Conservation (phyloP, 2,113 vertebrate genomes). For the Toxostoma redivivum region DNA sequence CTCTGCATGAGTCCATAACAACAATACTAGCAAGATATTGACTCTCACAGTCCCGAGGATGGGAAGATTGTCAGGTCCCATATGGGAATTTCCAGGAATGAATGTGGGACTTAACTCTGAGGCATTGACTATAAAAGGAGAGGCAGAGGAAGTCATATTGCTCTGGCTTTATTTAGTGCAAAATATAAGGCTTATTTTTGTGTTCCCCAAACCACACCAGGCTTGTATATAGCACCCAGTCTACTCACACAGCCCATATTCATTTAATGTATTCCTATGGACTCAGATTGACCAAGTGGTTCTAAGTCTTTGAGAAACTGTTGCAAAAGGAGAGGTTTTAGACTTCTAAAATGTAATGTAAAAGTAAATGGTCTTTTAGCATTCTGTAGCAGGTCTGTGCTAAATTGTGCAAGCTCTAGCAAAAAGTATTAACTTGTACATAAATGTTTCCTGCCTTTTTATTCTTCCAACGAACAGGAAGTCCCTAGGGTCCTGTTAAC, state of each 20-base stretch:
- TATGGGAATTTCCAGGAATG: neutral
- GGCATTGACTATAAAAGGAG: neutral
- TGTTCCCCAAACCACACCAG: neutral
- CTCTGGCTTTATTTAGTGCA: neutral
- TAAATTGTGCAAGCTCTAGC: neutral
- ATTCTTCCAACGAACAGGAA: neutral
- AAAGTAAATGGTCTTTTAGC: neutral
- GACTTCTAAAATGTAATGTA: neutral
- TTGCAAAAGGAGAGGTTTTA: neutral
- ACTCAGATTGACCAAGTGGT: neutral
- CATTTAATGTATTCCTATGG: neutral
- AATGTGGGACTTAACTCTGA: neutral
- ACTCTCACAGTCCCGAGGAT: accelerated
- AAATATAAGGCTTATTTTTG: neutral
- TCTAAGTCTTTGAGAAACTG: neutral
- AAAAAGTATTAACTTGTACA: neutral
- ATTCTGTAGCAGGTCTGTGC: neutral
- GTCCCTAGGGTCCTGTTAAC: conserved; percentile 11
- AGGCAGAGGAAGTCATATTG: neutral
- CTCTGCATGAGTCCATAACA: neutral
- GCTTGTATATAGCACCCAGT: neutral
- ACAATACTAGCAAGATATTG: neutral
- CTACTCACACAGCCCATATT: neutral
- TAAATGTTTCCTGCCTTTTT: conserved; percentile 8
- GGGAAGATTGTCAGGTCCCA: neutral